A percentile compares a stretch with the other conserved stretches of the same genome.
Evolutionary conservation across 2,888 invertebrate species (phyloP).

Genomic region (Heliconius hortense): DNA sequence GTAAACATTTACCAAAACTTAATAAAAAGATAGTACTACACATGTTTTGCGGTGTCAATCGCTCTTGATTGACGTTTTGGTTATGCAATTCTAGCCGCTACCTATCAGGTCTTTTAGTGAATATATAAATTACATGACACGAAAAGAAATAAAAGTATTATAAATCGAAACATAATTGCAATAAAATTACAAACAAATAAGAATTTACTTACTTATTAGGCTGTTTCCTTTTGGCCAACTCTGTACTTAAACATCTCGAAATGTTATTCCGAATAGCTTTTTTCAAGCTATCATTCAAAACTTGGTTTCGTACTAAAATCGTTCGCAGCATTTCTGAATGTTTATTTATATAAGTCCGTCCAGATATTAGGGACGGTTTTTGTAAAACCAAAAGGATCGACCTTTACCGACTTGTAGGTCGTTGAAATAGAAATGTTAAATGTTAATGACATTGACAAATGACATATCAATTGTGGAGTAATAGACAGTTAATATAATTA

Average conservation of each 20-base stretch:
- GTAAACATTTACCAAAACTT: background rate
- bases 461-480: constrained; percentile 10
- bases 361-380: constrained; percentile 70
- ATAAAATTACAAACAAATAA: background rate
- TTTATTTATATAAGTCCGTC: constrained; percentile 59
- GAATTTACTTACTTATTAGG: constrained; percentile 78
- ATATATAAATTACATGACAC: constrained; percentile 15
- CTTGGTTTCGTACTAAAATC: constrained; percentile 86
- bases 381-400: constrained; percentile 63
- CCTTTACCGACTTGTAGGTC: constrained; percentile 78
- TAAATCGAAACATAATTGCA: background rate
- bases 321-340: constrained; percentile 86
- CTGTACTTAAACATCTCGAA: constrained; percentile 83
- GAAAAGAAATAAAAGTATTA: background rate
- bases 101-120: constrained; percentile 19
- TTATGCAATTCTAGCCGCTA: constrained; percentile 71
- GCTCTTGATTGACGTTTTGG: constrained; percentile 70
- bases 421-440: constrained; percentile 51
- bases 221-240: constrained; percentile 83
- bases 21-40: constrained; percentile 12
- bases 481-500: background rate
- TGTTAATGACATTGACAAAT: constrained; percentile 42
- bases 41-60: constrained; percentile 47
- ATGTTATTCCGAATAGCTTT: constrained; percentile 82
- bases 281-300: constrained; percentile 84